Base-by-base conservation (phyloP, 2,888 invertebrate species). In the Ferdinandea cuprea region DNA sequence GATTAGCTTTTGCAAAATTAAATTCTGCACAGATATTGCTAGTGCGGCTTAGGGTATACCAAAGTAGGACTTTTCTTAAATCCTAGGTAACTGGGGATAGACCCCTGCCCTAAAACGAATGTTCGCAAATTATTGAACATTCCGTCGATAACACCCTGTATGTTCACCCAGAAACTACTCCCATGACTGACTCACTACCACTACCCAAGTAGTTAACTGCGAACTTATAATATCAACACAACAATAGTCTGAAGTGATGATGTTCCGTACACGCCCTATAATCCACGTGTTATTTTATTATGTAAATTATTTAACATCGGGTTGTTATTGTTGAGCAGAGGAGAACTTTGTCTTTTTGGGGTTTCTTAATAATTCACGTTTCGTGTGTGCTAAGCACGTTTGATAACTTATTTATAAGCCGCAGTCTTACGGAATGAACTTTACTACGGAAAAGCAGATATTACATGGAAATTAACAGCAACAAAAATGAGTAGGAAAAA, bases 231-330 rank as follows among this genome's bases (percentile, higher is more conserved):
- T 28, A 37, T 37, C 28, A 37, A 37, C 63, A 48, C 1, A 65
- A 50, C 63, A 35, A 11, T 44, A 28, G n/a, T n/a, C n/a, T n/a
- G n/a, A 56, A 56, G n/a, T 32, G 46, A 19, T 17, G 40, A n/a
- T n/a, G n/a, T n/a, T n/a, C n/a, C 13, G n/a, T 66, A 30, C 30
- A 66, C 58, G 28, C 58, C 28, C 19, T 17, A 48, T 46, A 65
- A 37, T 21, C 48, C 58, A 48, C 48, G 58, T 69, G 63, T 50
- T 50, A 50, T 50, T 42, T 65, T 37, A 58, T 69, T 58, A 69
- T 48, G 46, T 32, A 54, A 66, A 54, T 69, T 46, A 37, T 42
- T n/a, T n/a, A n/a, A 46, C 46, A 37, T 69, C 35, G 9, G 28
- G 32, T 46, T 58, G 48, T 69, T 65, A n/a, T n/a, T n/a, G n/a